Evolutionary conservation across 2,797 vertebrate genomes (phyloP), one percentile per base, ranked within the genome.

Genomic region (Gastrophryne carolinensis): DNA sequence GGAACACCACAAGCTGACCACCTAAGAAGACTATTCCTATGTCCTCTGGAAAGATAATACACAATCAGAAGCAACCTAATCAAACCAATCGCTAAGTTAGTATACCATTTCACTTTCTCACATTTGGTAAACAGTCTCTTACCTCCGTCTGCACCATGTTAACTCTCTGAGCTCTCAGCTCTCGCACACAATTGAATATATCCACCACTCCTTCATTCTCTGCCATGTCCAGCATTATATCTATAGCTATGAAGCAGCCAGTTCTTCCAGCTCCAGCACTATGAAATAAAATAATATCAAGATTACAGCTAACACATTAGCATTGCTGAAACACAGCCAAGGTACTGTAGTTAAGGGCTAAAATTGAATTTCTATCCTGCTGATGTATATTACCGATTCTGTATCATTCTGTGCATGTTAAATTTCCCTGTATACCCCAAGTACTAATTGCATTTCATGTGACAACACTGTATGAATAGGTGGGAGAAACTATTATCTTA

Each of bases 191-290:
- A 89, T 99, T 99, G 84, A 97, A 99, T 57, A 99, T 96, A 83
- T 98, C 97, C 66, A 99, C 97, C 73, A 99, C 97, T 0, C 96
- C 97, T 80, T 99, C 97, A 0, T 96, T 98, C 88, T 99, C 97
- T 0, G 96, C 97, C 97, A 99, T 99, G 89, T 99, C 97, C 37
- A 99, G 87, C 96, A 99, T 98, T 84, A 98, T 97, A 87, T 99
- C 97, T 3, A 99, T 97, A 4, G 96, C 97, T 2, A 98, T 98
- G 80, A 98, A 98, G 65, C 97, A 99, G 72, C 97, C 96, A 0
- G 97, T 98, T 84, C 97, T 90, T 19, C 97, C 97, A 0, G 97
- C 96, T 1, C 97, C 97, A 2, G 97, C 97, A 41, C 97, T 99
- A 77, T 0, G 81, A 85, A 30, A 74, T 52, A 80, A 37, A 79